Evolutionary conservation across 2,888 invertebrate species (phyloP), one percentile per base, ranked within the genome.

Genomic region (Eumerus sabulonum): DNA sequence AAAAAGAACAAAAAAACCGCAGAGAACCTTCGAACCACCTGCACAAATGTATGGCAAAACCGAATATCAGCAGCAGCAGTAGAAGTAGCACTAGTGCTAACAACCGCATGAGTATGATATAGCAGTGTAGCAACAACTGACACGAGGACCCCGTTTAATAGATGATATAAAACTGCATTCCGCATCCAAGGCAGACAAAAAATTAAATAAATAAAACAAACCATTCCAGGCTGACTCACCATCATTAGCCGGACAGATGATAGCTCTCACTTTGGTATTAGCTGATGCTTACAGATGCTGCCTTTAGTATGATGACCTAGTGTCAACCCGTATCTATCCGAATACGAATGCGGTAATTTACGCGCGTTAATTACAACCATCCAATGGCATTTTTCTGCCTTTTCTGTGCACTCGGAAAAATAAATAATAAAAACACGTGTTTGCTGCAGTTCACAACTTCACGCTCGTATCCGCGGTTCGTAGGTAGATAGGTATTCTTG

Each of bases 231-330:
- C 68, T 79, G 79, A 79, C 79, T 79, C 79, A 79, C 79, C 79
- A 79, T 79, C 68, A 79, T 79, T 79, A 70, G 45, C 64, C 68
- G 59, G 74, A 64, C 79, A 79, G 74, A 79, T 70, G 79, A 77
- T 77, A 42, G 48, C n/a, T 40, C 19, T 48, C 14, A 27, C 57
- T 59, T 63, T 59, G 40, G 51, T 72, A 38, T 71, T 18, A 40
- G 59, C 54, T 66, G 70, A 5, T 68, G 12, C 47, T 3, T 57
- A 17, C 42, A n/a, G 11, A n/a, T 17, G 13, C 14, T 35, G 48
- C 47, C 47, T 36, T 48, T 19, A 48, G 38, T 16, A 51, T 48
- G 40, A 50, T 51, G n/a, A 40, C 19, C 60, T 14, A 40, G n/a
- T 48, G 18, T 42, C 27, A 27, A 27, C 27, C 27, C 7, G 40